Evolutionary conservation across 2,113 vertebrate genomes (phyloP).

Genomic region (Microtus ochrogaster): DNA sequence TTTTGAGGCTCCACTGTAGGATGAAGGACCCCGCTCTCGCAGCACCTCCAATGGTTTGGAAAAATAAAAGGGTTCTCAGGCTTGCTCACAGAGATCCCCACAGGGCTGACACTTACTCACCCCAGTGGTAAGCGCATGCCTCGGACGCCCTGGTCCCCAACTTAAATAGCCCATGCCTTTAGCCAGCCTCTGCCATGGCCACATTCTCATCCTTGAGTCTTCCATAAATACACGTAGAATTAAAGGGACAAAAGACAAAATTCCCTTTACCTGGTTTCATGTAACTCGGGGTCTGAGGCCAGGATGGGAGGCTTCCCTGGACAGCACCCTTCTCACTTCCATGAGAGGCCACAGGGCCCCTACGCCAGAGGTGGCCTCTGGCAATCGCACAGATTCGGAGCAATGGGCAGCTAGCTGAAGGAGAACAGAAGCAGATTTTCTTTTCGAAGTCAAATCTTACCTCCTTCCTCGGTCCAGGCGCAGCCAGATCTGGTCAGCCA

Average conservation of each 20-base stretch:
- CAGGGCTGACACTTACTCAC: rapidly evolving
- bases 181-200: rapidly evolving
- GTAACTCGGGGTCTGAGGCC: neutral
- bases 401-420: neutral
- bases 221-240: neutral
- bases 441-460: neutral
- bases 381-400: too few relatives aligned
- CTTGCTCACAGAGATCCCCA: rapidly evolving
- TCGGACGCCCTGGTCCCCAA: rapidly evolving
- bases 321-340: neutral
- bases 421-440: neutral
- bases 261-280: slow-evolving; percentile 41
- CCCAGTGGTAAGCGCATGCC: rapidly evolving
- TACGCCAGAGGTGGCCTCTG: neutral
- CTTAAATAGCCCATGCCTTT: neutral
- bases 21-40: too few relatives aligned
- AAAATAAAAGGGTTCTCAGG: neutral
- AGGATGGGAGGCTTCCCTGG: too few relatives aligned
- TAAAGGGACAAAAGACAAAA: neutral
- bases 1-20: neutral
- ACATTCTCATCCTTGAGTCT: neutral
- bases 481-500: slow-evolving; percentile 33
- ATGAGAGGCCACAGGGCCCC: neutral
- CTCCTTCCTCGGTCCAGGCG: neutral
- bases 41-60: rapidly evolving